Base-by-base conservation (phyloP, 2,888 invertebrate genomes). In the Drosophila sordidula region DNA sequence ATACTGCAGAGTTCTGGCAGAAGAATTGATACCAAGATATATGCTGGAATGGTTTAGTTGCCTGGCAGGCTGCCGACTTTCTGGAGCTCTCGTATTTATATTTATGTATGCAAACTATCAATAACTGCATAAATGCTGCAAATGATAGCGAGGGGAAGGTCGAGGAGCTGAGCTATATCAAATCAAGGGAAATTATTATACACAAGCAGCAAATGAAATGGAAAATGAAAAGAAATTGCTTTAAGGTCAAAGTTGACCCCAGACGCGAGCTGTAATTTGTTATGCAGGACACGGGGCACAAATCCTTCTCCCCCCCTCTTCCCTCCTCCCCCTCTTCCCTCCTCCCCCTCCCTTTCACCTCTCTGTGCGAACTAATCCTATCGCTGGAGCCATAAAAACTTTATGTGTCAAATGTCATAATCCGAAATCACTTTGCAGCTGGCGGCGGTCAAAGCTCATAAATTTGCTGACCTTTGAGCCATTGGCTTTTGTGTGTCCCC, bases 41-140 rank as follows among this genome's bases (percentile, higher is more conserved):
- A 44, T 44, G 47, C 46, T 6, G 56, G 36, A 41, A 49, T 42
- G 26, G n/a, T 12, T 63, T 32, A 47, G 36, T 36, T 22, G 47
- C 44, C 29, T 49, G 56, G 68, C 73, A 18, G 50, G 34, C 44
- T 61, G 70, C 64, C 58, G 54, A 42, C 32, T 12, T 22, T 22
- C 18, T 12, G 26, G 16, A 42, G 29, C 6, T 46, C 16, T 38
- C 45, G 47, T 41, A 51, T 57, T 51, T 55, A 42, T 63, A 36
- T 81, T 81, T 79, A 70, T 80, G 74, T 80, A 85, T 87, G 87
- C 84, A 87, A 85, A 85, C 84, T 82, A 76, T 75, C 73, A 80
- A 80, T 84, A 84, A 85, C 69, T 75, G 73, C 67, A 80, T 74
- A 84, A 78, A 76, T 80, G 68, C 64, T 74, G 56, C 42, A 32